These are phyloP conservation scores for Spodoptera frugiperda DNA, from an alignment of 1,140 invertebrate species.

Conservation along the genomic window DNA sequence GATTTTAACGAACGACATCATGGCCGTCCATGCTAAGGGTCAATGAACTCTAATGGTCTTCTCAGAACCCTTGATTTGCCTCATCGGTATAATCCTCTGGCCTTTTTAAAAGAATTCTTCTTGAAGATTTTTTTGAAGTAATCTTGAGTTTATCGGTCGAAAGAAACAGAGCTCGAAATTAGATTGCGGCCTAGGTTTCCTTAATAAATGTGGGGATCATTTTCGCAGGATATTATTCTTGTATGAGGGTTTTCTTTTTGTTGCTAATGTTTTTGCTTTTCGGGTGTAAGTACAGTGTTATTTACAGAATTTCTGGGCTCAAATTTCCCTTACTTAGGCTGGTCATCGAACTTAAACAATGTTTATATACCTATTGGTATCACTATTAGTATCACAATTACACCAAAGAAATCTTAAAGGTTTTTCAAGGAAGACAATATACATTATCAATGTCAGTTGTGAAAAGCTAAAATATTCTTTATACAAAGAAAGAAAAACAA, in stretches of 20 bases:
- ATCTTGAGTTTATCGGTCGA: conserved; percentile 27
- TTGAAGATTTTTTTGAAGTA: conserved; percentile 23
- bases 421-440: too few relatives aligned
- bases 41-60: conserved; percentile 27
- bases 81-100: conserved; percentile 36
- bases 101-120: conserved; percentile 26
- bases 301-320: too few relatives aligned
- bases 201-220: conserved; percentile 11
- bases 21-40: conserved; percentile 7
- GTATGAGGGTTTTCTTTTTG: not conserved
- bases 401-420: too few relatives aligned
- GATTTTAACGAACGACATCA: conserved; percentile 60
- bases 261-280: not conserved
- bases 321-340: too few relatives aligned
- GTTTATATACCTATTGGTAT: too few relatives aligned
- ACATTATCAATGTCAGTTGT: too few relatives aligned
- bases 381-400: too few relatives aligned
- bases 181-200: not conserved
- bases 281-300: too few relatives aligned
- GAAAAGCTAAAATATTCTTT: too few relatives aligned
- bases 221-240: not conserved
- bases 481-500: too few relatives aligned
- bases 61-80: conserved; percentile 20
- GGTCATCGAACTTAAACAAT: too few relatives aligned
- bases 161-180: conserved; percentile 36